These are phyloP conservation scores for Sturmia bella DNA, from an alignment of 2,888 invertebrate genomes.

Conservation along the genomic window DNA sequence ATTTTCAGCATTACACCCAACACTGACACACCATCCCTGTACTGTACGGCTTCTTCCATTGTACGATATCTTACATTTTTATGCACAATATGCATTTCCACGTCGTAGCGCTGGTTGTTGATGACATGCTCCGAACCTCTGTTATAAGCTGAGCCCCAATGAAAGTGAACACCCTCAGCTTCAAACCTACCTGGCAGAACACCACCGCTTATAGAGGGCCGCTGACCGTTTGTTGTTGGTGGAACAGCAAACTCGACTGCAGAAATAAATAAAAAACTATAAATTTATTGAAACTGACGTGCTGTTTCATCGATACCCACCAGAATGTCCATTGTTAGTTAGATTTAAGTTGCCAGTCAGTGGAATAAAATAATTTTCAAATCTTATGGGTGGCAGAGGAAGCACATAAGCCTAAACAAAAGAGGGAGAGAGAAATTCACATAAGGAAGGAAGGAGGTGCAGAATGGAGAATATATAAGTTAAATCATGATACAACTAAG, in stretches of 20 bases:
- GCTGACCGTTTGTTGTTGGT: conserved; percentile 71
- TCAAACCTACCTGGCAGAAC: conserved; percentile 72
- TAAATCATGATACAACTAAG: too few relatives aligned
- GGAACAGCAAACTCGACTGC: conserved; percentile 74
- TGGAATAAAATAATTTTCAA: conserved; percentile 84
- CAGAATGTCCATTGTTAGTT: conserved; percentile 87
- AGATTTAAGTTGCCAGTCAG: conserved; percentile 84
- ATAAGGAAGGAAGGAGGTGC: too few relatives aligned
- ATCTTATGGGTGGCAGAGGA: conserved; percentile 72
- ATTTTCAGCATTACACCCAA: conserved; percentile 84
- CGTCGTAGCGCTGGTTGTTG: conserved; percentile 82
- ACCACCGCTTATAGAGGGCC: conserved; percentile 75
- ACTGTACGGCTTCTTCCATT: conserved; percentile 82
- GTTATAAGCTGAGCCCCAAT: conserved; percentile 87
- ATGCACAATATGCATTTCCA: conserved; percentile 87
- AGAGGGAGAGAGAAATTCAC: too few relatives aligned
- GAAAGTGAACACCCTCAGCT: conserved; percentile 83
- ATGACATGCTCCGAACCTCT: conserved; percentile 84
- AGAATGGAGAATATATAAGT: too few relatives aligned
- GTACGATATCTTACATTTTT: conserved; percentile 84
- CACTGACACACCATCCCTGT: conserved; percentile 85
- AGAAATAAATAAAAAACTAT: neutral
- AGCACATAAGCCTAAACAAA: conserved; percentile 70
- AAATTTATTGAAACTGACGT: too few relatives aligned
- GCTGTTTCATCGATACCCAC: conserved; percentile 66